Evolutionary conservation across 2,797 vertebrate species (phyloP), one percentile per base, ranked within the genome.

Genomic region (Pipistrellus pygmaeus): DNA sequence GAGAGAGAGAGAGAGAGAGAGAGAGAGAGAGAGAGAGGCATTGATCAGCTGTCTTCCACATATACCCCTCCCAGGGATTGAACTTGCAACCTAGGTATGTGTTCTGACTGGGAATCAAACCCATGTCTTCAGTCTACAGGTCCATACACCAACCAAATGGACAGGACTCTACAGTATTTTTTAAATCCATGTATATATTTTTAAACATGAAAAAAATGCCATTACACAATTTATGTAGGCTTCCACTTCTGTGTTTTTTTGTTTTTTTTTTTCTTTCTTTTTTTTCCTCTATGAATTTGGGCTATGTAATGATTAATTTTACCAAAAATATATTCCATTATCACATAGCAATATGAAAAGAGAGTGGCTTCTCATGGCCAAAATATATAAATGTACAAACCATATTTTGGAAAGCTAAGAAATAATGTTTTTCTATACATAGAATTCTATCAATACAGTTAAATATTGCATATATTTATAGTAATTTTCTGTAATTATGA

Each of bases 381-480:
- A 96, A 87, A 78, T 69, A 90, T 25, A 3, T 62, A 85, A 88
- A 81, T 48, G 44, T 73, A 81, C 15, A 88, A 80, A 30, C 6
- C 9, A 30, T 57, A 82, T 48, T 91, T 77, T 84, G 3, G 60
- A 93, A 73, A 68, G 20, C 32, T 91, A 71, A 62, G 30, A 95
- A 88, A 85, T 62, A 75, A 53, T 88, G 11, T 5, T 71, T 73
- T 27, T n/a, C 30, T 48, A 80, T 17, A 30, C 11, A 64, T 30
- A 73, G 10, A 57, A 3, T 83, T 60, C 25, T 53, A 32, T 83
- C 35, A 80, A 32, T 44, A 21, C 27, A 87, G 13, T 62, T 90
- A 80, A 68, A 41, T 71, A 35, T 55, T 87, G 8, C 15, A 60
- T 72, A 12, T 44, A 78, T 72, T 41, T 89, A 35, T 25, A 66